Evolutionary conservation across 1,140 invertebrate genomes (phyloP).

Genomic region (Sitobion miscanthi): DNA sequence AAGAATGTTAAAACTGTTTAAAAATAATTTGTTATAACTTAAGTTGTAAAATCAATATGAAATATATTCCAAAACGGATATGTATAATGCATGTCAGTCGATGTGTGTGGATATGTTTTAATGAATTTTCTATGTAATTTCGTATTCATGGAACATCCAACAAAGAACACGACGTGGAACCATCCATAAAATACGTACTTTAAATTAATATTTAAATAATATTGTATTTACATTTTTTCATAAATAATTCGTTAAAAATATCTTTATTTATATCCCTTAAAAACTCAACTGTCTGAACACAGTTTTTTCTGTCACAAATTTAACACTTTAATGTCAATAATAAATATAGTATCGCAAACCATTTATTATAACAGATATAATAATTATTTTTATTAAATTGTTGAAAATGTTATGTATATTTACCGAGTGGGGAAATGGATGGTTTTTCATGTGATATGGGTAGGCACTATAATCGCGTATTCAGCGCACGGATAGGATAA

Average conservation of each 20-base stretch:
- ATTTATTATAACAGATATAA: background rate
- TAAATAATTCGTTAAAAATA: background rate
- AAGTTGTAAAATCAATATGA: background rate
- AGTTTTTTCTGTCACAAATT: background rate
- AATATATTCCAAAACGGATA: background rate
- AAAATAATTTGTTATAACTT: background rate
- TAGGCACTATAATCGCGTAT: background rate
- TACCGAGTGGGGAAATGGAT: background rate
- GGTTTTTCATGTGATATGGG: background rate
- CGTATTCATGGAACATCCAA: background rate
- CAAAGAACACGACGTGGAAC: background rate
- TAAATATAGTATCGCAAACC: background rate
- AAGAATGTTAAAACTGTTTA: background rate
- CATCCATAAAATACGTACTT: background rate
- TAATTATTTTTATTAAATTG: background rate
- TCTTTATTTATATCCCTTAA: background rate
- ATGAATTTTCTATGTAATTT: no score
- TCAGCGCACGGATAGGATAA: background rate
- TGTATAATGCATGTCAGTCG: background rate
- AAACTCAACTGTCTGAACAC: background rate
- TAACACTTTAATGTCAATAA: background rate
- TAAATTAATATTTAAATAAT: background rate
- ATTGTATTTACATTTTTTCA: background rate
- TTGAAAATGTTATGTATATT: background rate
- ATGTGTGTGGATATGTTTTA: background rate